Evolutionary conservation across 1,140 invertebrate genomes (phyloP), one percentile per base, ranked within the genome.

Genomic region (Pseudomyrmex concolor): DNA sequence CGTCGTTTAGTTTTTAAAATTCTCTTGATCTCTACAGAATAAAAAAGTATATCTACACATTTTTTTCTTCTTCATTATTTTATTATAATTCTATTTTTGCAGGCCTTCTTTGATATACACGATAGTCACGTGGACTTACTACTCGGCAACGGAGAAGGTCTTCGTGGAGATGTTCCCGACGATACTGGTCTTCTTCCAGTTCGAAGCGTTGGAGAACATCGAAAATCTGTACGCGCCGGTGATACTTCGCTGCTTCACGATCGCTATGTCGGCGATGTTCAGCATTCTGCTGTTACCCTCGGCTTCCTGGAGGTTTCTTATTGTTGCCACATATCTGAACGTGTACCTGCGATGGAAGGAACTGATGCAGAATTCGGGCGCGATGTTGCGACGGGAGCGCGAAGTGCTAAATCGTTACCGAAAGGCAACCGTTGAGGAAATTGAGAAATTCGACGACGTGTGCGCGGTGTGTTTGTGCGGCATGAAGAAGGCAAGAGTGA

Each of bases 381-480:
- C 90, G 12, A 94, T 94, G 25, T 88, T 97, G 62, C 92, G 94
- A 34, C 93, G 94, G 19, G 96, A 97, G 84, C 93, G 95, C 72
- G 94, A 94, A 3, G 93, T 95, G 2, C 89, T 97, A 45, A 94
- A 95, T 22, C 95, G 95, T 73, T 97, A 96, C 87, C 92, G 97
- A 55, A 94, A 95, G 50, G 97, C 97, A 1, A 96, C 95, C 0
- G 51, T 86, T 1, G 95, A 96, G 12, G 97, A 97, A 88, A 94
- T 97, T 17, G 93, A 94, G 4, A 95, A 95, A 51, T 95, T 96
- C 71, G 96, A 97, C 84, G 97, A 97, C 88, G 96, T 97, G 2
- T 97, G 97, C 91, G 96, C 96, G 1, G 96, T 97, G 15, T 97
- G 97, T 89, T 93, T 97, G 10, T 96, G 95, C 80, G 89, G 92